Evolutionary conservation across 1,140 invertebrate species (phyloP).

Genomic region (Sminthurides bifidus): DNA sequence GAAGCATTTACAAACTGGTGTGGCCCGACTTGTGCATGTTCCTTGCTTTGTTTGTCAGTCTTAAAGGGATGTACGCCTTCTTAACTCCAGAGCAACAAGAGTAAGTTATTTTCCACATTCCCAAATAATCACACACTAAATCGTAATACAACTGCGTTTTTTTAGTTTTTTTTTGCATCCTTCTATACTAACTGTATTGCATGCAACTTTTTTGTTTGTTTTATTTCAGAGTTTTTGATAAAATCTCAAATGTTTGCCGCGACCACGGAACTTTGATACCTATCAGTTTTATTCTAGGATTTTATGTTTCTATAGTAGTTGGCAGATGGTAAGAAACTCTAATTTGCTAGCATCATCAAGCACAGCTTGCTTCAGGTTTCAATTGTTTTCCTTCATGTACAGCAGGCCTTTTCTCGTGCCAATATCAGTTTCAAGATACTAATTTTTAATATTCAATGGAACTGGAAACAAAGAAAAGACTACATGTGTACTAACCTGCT

Average conservation of each 20-base stretch:
- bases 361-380: neutral
- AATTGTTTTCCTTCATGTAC: neutral
- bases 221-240: constrained; percentile 47
- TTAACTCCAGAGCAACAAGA: constrained; percentile 45
- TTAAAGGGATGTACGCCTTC: constrained; percentile 15
- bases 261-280: constrained; percentile 67
- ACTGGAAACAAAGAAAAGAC: neutral
- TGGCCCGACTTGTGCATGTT: constrained; percentile 54
- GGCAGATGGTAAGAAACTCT: constrained; percentile 69
- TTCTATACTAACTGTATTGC: neutral
- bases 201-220: neutral
- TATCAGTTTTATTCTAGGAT: constrained; percentile 74
- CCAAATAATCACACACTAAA: neutral
- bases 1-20: constrained; percentile 60
- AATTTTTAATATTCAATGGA: neutral
- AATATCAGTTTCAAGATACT: neutral
- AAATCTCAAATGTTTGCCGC: constrained; percentile 63
- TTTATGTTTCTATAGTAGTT: constrained; percentile 86
- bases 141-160: neutral
- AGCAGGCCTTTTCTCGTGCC: neutral
- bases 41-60: constrained; percentile 32
- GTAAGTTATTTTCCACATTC: constrained; percentile 34
- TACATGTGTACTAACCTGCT: neutral
- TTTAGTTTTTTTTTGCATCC: neutral
- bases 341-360: too few species aligned